Percentiles rank a stretch among this genome's conserved stretches.
Evolutionary conservation across 2,888 invertebrate genomes (phyloP).

Genomic region (Mesochorus sp.): DNA sequence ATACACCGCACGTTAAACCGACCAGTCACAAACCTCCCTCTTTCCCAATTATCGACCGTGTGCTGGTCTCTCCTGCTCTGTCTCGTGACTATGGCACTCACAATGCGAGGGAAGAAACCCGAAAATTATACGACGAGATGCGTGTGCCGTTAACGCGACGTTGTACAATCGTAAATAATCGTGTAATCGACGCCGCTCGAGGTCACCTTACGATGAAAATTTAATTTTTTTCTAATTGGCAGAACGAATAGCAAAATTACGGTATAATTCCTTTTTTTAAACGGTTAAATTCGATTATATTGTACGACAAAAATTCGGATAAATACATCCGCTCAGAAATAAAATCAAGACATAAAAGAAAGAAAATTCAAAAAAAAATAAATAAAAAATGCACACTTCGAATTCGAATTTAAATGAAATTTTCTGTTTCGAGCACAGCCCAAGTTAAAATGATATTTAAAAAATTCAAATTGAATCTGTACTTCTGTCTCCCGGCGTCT

Average conservation of each 20-base stretch:
- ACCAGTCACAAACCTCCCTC: constrained; percentile 10
- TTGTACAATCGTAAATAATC: neutral
- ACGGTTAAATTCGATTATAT: no score
- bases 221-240: neutral
- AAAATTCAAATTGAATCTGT: no score
- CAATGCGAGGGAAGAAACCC: constrained; percentile 32
- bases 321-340: no score
- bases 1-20: neutral
- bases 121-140: constrained; percentile 46
- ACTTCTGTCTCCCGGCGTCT: no score
- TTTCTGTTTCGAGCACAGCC: no score
- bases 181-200: neutral
- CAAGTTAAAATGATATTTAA: no score
- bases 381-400: no score
- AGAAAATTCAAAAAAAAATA: no score
- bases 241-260: neutral
- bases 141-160: neutral
- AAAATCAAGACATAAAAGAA: no score
- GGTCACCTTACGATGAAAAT: neutral
- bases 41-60: constrained; percentile 52
- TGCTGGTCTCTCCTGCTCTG: constrained; percentile 3
- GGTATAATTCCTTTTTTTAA: no score
- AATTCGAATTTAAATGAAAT: no score
- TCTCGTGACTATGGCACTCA: constrained; percentile 7
- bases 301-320: no score